Percentiles rank a stretch among this genome's conserved stretches.
Conservation (phyloP, 1,140 invertebrate genomes). For the Tetramorium parvispinum region DNA sequence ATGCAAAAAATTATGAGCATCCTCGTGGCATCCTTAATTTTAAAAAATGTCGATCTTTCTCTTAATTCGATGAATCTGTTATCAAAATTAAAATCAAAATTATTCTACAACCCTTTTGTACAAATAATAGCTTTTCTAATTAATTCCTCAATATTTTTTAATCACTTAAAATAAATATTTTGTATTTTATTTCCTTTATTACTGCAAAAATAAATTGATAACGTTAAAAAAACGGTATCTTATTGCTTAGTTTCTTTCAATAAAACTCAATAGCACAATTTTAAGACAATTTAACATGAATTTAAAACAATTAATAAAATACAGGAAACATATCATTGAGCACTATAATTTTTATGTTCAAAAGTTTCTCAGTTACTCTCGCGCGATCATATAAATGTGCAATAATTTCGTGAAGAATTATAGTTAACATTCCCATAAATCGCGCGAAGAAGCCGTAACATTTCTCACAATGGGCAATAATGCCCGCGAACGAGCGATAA, state of each 20-base stretch:
- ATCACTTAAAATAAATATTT: not conserved
- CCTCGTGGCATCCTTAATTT: not conserved
- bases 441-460: not conserved
- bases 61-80: not conserved
- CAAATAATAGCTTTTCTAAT: not conserved
- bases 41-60: not conserved
- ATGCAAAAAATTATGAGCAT: not conserved
- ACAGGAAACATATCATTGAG: not conserved
- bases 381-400: not conserved
- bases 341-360: not conserved
- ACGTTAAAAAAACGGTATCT: not conserved
- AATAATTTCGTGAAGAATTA: not conserved
- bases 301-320: not conserved
- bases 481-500: not conserved
- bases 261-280: not conserved
- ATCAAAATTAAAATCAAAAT: not conserved
- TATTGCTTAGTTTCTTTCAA: not conserved
- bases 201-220: not conserved
- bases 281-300: not conserved
- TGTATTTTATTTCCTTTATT: not conserved
- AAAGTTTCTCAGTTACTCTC: not conserved
- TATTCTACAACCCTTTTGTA: not conserved
- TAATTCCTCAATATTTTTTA: not conserved
- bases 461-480: constrained; percentile 27
- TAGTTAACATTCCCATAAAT: constrained; percentile 3